Evolutionary conservation across 2,888 invertebrate genomes (phyloP).

Genomic region (Pollenia amentaria): DNA sequence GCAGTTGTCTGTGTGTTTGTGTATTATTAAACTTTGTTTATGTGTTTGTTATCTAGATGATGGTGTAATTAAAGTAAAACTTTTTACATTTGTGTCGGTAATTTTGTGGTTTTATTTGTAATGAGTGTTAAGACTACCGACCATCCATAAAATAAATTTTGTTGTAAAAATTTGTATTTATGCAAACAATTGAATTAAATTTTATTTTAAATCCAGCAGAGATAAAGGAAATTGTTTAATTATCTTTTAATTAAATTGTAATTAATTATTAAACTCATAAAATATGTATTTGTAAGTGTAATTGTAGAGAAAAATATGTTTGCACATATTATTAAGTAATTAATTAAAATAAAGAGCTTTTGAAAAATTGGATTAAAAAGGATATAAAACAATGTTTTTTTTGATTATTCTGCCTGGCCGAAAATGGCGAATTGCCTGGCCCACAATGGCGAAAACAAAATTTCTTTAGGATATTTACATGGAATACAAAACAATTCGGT

Average conservation of each 20-base stretch:
- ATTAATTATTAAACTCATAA: conserved; percentile 57
- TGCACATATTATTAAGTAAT: background rate
- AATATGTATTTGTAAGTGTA: conserved; percentile 29
- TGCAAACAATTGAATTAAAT: conserved; percentile 55
- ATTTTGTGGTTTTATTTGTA: conserved; percentile 74
- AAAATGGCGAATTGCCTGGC: no score
- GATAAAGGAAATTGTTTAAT: conserved; percentile 54
- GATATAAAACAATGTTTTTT: no score
- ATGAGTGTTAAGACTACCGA: conserved; percentile 70
- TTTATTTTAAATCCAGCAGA: conserved; percentile 24
- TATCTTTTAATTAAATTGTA: conserved; percentile 54
- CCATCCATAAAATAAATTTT: conserved; percentile 46
- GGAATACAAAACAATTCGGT: no score
- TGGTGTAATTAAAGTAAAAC: conserved; percentile 77
- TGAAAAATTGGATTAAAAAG: no score
- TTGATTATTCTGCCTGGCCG: no score
- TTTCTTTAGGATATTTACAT: no score
- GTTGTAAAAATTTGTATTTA: conserved; percentile 27
- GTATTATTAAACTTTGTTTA: background rate
- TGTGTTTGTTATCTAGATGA: conserved; percentile 68
- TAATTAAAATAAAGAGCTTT: no score
- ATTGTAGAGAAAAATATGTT: conserved; percentile 16
- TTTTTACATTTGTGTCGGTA: conserved; percentile 76
- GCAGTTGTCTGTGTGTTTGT: conserved; percentile 14
- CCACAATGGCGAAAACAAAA: no score